Conservation (phyloP, 2,888 invertebrate species). For the Nomada ferruginata region DNA sequence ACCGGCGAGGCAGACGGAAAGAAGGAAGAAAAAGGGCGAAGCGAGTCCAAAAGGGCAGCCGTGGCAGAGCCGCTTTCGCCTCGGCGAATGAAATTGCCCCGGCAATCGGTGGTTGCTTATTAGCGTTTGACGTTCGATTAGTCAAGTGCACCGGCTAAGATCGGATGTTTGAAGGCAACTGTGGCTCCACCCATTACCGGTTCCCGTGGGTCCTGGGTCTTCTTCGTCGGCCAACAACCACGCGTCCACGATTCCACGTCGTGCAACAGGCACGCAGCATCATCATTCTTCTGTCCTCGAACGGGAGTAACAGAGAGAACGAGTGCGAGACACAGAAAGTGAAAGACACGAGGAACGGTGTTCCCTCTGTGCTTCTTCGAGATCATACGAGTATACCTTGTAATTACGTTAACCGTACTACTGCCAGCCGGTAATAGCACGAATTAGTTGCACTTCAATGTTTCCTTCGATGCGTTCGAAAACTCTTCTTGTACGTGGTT, state of each 20-base stretch:
- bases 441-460: constrained; percentile 69
- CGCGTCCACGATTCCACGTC: constrained; percentile 59
- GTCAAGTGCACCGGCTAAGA: constrained; percentile 78
- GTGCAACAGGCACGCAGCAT: constrained; percentile 79
- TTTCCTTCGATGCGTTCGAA: constrained; percentile 49
- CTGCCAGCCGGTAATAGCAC: constrained; percentile 66
- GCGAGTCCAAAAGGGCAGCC: constrained; percentile 57
- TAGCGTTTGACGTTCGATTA: constrained; percentile 83
- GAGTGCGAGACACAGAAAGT: not conserved
- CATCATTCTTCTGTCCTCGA: constrained; percentile 77
- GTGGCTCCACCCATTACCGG: constrained; percentile 76
- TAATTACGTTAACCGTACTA: constrained; percentile 80
- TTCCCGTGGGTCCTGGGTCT: constrained; percentile 56
- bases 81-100: constrained; percentile 72
- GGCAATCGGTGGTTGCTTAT: constrained; percentile 82
- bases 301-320: not conserved
- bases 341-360: constrained; percentile 30
- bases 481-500: not conserved
- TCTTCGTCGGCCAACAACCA: constrained; percentile 51
- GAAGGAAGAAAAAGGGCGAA: constrained; percentile 21
- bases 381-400: constrained; percentile 69
- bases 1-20: not conserved
- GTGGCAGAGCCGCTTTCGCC: constrained; percentile 69
- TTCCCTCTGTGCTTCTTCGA: constrained; percentile 53
- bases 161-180: constrained; percentile 73